Conservation (phyloP, 2,888 invertebrate species). For the Drosophila fungiperda region DNA sequence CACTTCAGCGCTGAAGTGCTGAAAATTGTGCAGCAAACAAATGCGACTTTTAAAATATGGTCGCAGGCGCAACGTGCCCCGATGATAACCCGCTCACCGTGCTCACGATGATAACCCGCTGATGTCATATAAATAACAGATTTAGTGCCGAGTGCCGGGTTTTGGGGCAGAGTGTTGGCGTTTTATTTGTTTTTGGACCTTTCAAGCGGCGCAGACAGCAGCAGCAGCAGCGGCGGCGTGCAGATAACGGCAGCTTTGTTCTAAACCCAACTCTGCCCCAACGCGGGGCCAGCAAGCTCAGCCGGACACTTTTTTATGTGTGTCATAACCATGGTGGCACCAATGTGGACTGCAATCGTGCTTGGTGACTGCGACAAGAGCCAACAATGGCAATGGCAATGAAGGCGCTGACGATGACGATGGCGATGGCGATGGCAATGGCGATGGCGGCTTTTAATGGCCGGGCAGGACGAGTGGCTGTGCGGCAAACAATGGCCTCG, state of each 20-base stretch:
- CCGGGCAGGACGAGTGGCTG: conserved; percentile 18
- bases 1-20: background rate
- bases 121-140: conserved; percentile 76
- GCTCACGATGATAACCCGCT: conserved; percentile 55
- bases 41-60: conserved; percentile 50
- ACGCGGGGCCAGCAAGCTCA: conserved; percentile 15
- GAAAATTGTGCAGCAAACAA: conserved; percentile 9
- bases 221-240: conserved; percentile 6
- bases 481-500: conserved; percentile 66
- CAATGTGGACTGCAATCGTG: conserved; percentile 47
- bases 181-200: conserved; percentile 68
- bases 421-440: conserved; percentile 4
- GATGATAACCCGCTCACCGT: conserved; percentile 61
- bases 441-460: conserved; percentile 66
- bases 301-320: conserved; percentile 64
- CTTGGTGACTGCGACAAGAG: conserved; percentile 24
- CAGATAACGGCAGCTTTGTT: conserved; percentile 62
- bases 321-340: conserved; percentile 56
- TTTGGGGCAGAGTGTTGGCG: conserved; percentile 39
- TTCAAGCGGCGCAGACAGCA: conserved; percentile 39
- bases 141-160: conserved; percentile 63
- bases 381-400: conserved; percentile 10
- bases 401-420: conserved; percentile 10
- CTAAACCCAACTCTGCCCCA: conserved; percentile 25
- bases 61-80: conserved; percentile 29